A percentile compares a stretch with the other conserved stretches of the same genome.
These are phyloP conservation scores for Aramus guarauna DNA, from an alignment of 2,113 vertebrate species.

Conservation along the genomic window DNA sequence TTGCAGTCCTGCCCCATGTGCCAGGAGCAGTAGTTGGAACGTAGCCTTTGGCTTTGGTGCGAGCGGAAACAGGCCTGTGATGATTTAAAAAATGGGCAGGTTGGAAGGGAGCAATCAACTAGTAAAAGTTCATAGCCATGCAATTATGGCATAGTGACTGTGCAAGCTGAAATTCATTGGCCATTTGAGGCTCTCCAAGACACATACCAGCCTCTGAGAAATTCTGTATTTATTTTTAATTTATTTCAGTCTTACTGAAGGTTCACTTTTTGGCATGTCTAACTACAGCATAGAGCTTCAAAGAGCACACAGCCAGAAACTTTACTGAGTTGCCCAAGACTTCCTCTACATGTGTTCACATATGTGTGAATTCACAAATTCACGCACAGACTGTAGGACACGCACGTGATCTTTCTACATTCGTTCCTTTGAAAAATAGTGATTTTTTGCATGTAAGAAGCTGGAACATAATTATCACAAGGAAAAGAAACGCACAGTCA, in stretches of 20 bases:
- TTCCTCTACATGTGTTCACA: background rate
- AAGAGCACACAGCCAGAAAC: background rate
- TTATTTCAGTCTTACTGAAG: background rate
- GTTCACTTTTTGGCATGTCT: background rate
- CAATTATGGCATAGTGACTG: background rate
- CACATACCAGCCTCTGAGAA: background rate
- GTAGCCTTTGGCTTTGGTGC: background rate
- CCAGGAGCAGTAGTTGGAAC: background rate
- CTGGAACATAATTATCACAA: background rate
- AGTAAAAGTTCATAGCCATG: conserved; percentile 28
- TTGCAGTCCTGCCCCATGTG: background rate
- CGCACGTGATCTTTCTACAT: background rate
- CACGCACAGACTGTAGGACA: background rate
- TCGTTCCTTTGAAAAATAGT: background rate
- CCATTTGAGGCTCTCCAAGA: background rate
- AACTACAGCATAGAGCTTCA: background rate
- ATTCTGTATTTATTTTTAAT: conserved; percentile 26
- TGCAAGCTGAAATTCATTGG: conserved; percentile 21
- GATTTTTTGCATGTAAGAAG: background rate
- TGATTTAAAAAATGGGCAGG: conserved; percentile 2
- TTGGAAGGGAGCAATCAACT: conserved; percentile 4
- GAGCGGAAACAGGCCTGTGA: background rate
- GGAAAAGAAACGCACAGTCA: background rate
- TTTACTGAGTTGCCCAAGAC: background rate
- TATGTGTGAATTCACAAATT: background rate